Conservation (phyloP, 2,888 invertebrate genomes). For the Andrena praecox region DNA sequence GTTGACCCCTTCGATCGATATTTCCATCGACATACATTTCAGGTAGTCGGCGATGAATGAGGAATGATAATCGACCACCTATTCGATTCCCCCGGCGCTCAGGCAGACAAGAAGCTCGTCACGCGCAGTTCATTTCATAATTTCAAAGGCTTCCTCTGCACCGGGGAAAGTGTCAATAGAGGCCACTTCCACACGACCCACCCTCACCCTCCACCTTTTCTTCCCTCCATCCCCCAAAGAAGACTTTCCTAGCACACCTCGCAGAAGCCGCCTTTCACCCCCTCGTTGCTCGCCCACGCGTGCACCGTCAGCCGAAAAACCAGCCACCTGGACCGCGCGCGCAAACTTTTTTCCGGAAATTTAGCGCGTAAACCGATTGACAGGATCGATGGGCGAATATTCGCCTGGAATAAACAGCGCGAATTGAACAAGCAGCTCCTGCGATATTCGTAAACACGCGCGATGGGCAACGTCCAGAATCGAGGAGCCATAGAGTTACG, state of each 20-base stretch:
- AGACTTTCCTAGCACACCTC: constrained; percentile 1
- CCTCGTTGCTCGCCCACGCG: neutral
- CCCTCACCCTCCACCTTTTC: neutral
- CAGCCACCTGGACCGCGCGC: neutral
- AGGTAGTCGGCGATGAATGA: constrained; percentile 1
- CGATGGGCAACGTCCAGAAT: constrained; percentile 1
- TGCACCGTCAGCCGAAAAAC: neutral
- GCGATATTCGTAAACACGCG: neutral
- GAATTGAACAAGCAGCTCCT: neutral
- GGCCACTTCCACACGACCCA: constrained; percentile 8
- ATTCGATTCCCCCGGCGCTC: neutral
- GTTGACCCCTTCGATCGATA: no score
- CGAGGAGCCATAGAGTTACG: neutral
- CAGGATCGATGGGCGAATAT: neutral
- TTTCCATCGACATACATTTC: no score
- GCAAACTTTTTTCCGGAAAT: no score
- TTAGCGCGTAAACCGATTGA: neutral
- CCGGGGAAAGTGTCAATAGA: neutral
- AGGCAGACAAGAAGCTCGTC: constrained; percentile 39
- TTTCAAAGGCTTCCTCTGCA: constrained; percentile 34
- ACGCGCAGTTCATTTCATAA: constrained; percentile 65
- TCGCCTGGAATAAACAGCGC: neutral
- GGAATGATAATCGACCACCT: constrained; percentile 11
- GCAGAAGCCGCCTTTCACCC: neutral
- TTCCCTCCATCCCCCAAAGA: neutral